Base-by-base conservation (phyloP, 2,888 invertebrate genomes). In the Leucania comma region DNA sequence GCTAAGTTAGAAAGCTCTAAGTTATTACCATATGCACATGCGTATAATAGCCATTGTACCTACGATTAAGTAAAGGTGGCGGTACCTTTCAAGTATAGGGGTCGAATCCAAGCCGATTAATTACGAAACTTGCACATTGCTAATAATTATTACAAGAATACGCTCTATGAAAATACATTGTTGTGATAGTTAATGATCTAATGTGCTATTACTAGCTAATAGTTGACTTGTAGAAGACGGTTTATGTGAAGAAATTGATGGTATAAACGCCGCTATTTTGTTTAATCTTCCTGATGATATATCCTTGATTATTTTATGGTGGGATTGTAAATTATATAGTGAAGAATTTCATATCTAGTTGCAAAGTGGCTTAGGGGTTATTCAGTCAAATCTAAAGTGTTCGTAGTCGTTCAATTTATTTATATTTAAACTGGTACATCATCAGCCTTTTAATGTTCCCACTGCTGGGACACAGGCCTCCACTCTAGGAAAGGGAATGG, bases 121-220 rank as follows among this genome's bases (percentile, higher is more conserved):
- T 76, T 80, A 65, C 61, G n/a, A 66, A 80, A 69, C 62, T 80
- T 70, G 71, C 77, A 80, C 77, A 79, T 80, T 80, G 81, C 81
- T 42, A 24, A 53, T 65, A 64, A 75, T 80, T 51, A 54, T 70
- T 76, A 59, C 20, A 46, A 32, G 59, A 63, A 78, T 75, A 56
- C 29, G 48, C 62, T 26, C 42, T 48, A 72, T 60, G 32, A 62
- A 65, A 54, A 58, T 75, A 80, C 78, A 64, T 57, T 80, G 81
- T 78, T 63, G 69, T 69, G n/a, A 61, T 65, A 80, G 51, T 48
- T 29, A 57, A 42, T 64, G 32, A 46, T 64, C 56, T 58, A 56
- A 75, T 70, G 63, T 60, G 59, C 68, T 70, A 64, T 75, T 75
- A 75, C 29, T 32, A 22, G 22, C 22, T n/a, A 42, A 35, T 54